Percentiles rank a stretch among this genome's conserved stretches.
These are phyloP conservation scores for Loriculus beryllinus DNA, from an alignment of 2,797 vertebrate genomes.

Conservation along the genomic window DNA sequence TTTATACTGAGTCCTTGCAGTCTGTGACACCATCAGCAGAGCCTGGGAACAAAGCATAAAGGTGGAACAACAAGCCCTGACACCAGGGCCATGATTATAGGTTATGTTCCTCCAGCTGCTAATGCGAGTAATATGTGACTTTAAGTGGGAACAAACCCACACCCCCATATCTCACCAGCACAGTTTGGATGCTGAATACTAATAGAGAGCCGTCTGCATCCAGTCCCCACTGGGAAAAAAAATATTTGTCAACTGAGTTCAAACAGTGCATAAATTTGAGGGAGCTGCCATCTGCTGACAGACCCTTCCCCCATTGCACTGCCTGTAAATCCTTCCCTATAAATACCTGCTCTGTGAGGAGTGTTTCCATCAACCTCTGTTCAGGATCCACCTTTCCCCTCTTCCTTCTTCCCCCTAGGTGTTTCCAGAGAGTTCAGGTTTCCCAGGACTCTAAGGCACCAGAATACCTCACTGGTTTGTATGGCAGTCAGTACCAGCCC, in stretches of 20 bases:
- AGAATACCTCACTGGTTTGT: neutral
- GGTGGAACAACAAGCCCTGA: neutral
- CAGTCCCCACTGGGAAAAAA: neutral
- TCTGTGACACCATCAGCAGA: neutral
- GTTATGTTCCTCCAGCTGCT: neutral
- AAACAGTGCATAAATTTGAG: slow-evolving; percentile 1
- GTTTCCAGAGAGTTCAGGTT: neutral
- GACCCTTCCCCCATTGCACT: neutral
- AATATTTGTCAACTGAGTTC: slow-evolving; percentile 25
- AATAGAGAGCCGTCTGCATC: neutral
- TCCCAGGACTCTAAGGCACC: neutral
- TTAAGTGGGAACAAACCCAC: neutral
- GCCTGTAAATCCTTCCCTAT: neutral
- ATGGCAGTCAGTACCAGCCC: neutral
- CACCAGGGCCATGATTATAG: neutral
- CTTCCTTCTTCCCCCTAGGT: neutral
- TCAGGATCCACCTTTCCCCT: neutral
- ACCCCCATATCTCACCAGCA: neutral
- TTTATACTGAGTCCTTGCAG: neutral
- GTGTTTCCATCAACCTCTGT: neutral
- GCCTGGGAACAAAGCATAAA: neutral
- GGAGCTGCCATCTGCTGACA: slow-evolving; percentile 22
- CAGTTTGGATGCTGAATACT: neutral
- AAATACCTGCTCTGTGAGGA: neutral
- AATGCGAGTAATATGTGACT: neutral